Evolutionary conservation across 2,888 invertebrate genomes (phyloP).

Genomic region (Napeogenes sylphis): DNA sequence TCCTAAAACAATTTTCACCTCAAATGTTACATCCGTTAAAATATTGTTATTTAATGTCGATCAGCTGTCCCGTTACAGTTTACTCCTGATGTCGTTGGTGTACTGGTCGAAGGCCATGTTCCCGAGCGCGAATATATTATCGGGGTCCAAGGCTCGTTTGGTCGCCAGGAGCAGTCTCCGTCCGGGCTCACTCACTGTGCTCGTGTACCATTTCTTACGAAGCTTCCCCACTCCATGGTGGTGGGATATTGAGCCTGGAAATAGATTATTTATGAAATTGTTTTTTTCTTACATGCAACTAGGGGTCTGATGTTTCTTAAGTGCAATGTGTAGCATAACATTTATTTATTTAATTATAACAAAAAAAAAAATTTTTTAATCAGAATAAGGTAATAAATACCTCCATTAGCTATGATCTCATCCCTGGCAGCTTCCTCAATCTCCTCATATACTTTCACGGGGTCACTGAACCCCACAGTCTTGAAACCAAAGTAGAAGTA

Average conservation of each 20-base stretch:
- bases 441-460: conserved; percentile 88
- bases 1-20: no score
- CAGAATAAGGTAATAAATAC: conserved; percentile 44
- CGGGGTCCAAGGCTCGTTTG: conserved; percentile 93
- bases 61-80: conserved; percentile 47
- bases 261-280: neutral
- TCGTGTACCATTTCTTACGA: conserved; percentile 90
- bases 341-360: no score
- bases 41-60: neutral
- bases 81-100: conserved; percentile 47
- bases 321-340: no score
- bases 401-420: conserved; percentile 93
- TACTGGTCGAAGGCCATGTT: conserved; percentile 77
- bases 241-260: conserved; percentile 89
- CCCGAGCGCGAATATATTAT: conserved; percentile 94
- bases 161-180: conserved; percentile 86
- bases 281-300: neutral
- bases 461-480: conserved; percentile 78
- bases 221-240: conserved; percentile 98
- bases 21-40: neutral
- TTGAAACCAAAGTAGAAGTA: conserved; percentile 96
- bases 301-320: no score
- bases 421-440: conserved; percentile 93
- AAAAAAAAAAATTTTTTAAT: no score
- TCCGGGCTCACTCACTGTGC: conserved; percentile 90